Conservation (phyloP, 2,113 vertebrate species). For the Zeus faber region DNA sequence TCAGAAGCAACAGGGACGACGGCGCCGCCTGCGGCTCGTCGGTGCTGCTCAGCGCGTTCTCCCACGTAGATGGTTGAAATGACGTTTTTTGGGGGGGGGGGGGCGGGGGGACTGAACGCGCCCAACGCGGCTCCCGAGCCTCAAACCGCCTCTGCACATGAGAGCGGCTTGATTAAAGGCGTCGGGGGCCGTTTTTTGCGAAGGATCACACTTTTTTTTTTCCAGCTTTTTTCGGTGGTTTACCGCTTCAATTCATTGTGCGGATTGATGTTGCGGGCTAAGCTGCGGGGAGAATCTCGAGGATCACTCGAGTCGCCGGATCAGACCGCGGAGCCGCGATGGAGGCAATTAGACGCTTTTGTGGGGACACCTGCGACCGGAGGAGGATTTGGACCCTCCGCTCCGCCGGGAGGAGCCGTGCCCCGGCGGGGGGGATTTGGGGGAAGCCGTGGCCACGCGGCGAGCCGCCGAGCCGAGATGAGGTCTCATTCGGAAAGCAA, state of each 20-base stretch:
- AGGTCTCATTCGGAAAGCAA: not conserved
- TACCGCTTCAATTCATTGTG: conserved; percentile 47
- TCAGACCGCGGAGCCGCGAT: conserved; percentile 26
- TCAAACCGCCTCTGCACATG: no score
- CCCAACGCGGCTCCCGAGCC: no score
- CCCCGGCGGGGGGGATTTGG: conserved; percentile 36
- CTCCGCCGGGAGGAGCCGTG: conserved; percentile 35
- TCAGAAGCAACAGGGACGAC: no score
- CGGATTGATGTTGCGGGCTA: conserved; percentile 41
- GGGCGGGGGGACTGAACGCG: no score
- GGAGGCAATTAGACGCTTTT: conserved; percentile 66
- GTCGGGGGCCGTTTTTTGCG: conserved; percentile 19
- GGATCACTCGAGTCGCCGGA: conserved; percentile 51
- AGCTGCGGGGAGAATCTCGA: conserved; percentile 46
- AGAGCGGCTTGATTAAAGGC: no score
- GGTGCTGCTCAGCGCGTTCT: no score
- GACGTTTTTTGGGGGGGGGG: no score
- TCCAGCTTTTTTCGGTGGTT: conserved; percentile 51
- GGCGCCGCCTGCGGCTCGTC: no score
- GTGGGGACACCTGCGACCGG: conserved; percentile 63
- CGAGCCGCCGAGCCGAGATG: conserved; percentile 15
- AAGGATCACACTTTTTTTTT: conserved; percentile 50
- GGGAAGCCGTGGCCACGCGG: conserved; percentile 42
- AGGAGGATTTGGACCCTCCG: conserved; percentile 46
- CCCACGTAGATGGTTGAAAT: no score